Conservation (phyloP, 2,888 invertebrate genomes). For the Orchesella flavescens region DNA sequence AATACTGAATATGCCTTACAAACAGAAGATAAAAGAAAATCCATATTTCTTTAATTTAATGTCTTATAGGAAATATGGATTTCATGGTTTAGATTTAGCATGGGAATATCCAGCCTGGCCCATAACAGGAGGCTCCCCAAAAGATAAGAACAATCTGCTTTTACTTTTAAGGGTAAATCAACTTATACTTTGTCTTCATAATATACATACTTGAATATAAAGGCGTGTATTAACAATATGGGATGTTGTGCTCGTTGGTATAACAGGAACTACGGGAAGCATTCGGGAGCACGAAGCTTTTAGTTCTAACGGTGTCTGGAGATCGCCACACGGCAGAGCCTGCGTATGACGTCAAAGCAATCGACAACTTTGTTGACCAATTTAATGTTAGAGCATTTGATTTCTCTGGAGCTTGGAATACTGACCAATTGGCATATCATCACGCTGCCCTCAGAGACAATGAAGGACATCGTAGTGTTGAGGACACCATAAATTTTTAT, state of each 20-base stretch:
- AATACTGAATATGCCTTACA: too few relatives aligned
- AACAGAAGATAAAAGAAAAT: too few relatives aligned
- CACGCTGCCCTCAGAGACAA: constrained; percentile 22
- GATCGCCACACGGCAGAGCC: not conserved
- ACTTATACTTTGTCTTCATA: too few relatives aligned
- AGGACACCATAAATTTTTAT: constrained; percentile 8
- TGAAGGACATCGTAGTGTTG: constrained; percentile 1
- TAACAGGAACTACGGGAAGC: constrained; percentile 6
- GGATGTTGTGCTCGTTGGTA: too few relatives aligned
- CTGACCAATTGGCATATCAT: constrained; percentile 21
- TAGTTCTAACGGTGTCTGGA: constrained; percentile 29
- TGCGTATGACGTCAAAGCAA: constrained; percentile 61
- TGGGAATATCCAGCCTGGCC: constrained; percentile 45
- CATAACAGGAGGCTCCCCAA: not conserved
- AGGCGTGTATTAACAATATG: too few relatives aligned
- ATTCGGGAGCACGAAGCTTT: not conserved
- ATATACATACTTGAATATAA: too few relatives aligned
- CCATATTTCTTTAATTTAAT: not conserved
- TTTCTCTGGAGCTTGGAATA: constrained; percentile 75
- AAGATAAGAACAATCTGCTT: constrained; percentile 40
- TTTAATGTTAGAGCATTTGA: constrained; percentile 92
- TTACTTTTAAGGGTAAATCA: constrained; percentile 8
- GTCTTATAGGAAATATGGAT: constrained; percentile 23
- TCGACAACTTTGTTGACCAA: constrained; percentile 85
- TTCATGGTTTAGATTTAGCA: constrained; percentile 46